Evolutionary conservation across 2,113 vertebrate species (phyloP).

Genomic region (Tragelaphus imberbis): DNA sequence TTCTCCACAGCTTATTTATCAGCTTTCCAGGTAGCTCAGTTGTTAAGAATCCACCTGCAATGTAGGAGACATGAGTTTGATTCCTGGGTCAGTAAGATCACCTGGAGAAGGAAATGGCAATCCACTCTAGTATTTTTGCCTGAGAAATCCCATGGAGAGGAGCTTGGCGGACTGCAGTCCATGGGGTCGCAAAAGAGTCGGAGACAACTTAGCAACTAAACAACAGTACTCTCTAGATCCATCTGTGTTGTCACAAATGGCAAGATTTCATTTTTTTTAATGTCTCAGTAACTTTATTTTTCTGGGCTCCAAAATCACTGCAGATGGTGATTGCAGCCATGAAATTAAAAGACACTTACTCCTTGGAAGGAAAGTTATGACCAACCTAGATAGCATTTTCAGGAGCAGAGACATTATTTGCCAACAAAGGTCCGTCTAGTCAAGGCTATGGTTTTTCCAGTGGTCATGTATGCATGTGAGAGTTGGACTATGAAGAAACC

Average conservation of each 20-base stretch:
- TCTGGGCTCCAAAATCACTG: too few relatives aligned
- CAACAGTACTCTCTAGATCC: background rate
- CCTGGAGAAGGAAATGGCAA: background rate
- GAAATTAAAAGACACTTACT: too few relatives aligned
- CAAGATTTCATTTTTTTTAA: background rate
- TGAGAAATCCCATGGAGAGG: background rate
- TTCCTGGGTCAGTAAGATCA: background rate
- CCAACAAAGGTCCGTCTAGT: too few relatives aligned
- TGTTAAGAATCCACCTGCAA: background rate
- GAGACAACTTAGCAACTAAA: background rate
- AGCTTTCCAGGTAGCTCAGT: background rate
- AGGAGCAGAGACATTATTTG: too few relatives aligned
- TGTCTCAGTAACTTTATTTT: background rate
- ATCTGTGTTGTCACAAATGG: background rate
- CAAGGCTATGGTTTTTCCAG: too few relatives aligned
- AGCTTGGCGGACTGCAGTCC: background rate
- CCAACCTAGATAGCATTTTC: too few relatives aligned
- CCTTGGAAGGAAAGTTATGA: too few relatives aligned
- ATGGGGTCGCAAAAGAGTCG: fast-evolving
- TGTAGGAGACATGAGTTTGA: background rate
- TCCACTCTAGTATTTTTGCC: background rate
- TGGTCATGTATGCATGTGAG: too few relatives aligned
- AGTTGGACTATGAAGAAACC: too few relatives aligned
- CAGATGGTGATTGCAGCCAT: too few relatives aligned
- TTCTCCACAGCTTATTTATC: background rate